Percentiles rank a stretch among this genome's conserved stretches.
These are phyloP conservation scores for Natator depressus DNA, from an alignment of 2,113 vertebrate genomes.

Conservation along the genomic window DNA sequence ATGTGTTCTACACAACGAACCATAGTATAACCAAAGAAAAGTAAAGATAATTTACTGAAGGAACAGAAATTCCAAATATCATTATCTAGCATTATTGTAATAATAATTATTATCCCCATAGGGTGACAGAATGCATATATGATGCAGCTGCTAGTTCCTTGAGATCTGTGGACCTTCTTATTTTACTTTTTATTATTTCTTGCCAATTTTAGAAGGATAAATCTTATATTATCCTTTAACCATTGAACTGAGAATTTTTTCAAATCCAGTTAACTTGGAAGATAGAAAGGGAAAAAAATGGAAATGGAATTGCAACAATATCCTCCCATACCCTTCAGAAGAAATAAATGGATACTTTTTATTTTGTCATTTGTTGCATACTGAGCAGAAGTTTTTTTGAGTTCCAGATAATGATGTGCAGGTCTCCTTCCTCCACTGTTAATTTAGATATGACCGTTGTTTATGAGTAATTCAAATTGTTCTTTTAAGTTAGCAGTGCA, in stretches of 20 bases:
- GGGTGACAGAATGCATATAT: background rate
- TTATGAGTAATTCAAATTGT: background rate
- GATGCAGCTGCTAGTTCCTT: background rate
- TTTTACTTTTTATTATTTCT: background rate
- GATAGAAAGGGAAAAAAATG: rapidly evolving
- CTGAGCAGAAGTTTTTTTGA: background rate
- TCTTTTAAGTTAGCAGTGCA: background rate
- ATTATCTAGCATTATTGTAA: background rate
- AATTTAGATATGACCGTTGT: background rate
- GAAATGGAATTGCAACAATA: background rate
- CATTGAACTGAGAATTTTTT: background rate
- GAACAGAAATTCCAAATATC: background rate
- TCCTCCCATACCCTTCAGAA: background rate
- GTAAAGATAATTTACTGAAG: background rate
- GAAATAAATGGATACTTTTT: background rate
- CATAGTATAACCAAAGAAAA: background rate
- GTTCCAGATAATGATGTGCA: background rate
- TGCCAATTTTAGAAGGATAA: background rate
- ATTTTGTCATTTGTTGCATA: background rate
- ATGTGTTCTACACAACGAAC: background rate
- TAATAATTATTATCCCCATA: background rate
- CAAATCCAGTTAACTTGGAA: background rate
- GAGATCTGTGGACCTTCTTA: background rate
- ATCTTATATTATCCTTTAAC: background rate
- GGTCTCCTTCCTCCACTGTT: background rate